Evolutionary conservation across 2,797 vertebrate species (phyloP), one percentile per base, ranked within the genome.

Genomic region (Myotis planiceps): DNA sequence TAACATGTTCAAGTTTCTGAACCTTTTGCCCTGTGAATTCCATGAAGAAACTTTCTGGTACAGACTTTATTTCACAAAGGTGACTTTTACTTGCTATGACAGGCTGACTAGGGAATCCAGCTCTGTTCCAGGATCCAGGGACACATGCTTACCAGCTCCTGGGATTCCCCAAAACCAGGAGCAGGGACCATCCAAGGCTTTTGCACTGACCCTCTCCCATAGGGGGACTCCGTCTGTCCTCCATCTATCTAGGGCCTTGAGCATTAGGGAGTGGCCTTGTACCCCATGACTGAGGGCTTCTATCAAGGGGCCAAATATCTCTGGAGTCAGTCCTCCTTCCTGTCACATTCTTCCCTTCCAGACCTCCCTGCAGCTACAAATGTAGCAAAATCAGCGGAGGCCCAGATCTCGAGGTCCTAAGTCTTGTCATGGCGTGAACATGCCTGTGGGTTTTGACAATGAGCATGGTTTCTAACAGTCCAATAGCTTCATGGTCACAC

Each of bases 361-460:
- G 51, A 47, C 29, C 3, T 60, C 9, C 45, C 8, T 39, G 58
- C 23, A 88, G 42, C 76, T 45, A 19, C 27, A 72, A 65, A 18
- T 0, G 0, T 32, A 55, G 55, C 14, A 4, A 4, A n/a, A 60
- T 42, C 34, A 51, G 47, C n/a, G 1, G 4, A 53, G 37, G 16
- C 19, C 39, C 9, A 1, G 47, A 42, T 49, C 69, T 65, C 9
- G 3, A 74, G 42, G 12, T 60, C 75, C 19, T 3, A 0, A 25
- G n/a, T 87, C 16, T 72, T 15, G 19, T 10, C 47, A 66, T 42
- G 5, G 21, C 66, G 8, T 65, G 37, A 58, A 19, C 10, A 71
- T 27, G 39, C n/a, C 37, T 49, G 13, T 34, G 42, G 29, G 51
- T 18, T 13, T 9, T 58, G 34, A 51, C 9, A 49, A 29, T 2